Conservation (phyloP, 2,797 vertebrate species). For the Bucorvus abyssinicus region DNA sequence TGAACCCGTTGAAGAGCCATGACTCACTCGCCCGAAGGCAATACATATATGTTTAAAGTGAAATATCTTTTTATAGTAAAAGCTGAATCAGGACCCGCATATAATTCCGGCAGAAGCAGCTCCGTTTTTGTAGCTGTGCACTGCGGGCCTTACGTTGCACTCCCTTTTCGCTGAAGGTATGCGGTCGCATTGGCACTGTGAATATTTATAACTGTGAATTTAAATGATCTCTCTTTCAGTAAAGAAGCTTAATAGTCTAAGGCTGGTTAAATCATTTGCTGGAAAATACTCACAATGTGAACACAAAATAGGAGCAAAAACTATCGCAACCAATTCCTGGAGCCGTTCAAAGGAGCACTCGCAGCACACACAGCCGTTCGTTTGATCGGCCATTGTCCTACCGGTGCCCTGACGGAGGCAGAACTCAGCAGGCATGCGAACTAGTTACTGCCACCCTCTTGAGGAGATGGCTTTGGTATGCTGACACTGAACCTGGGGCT, state of each 20-base stretch:
- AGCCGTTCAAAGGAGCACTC: background rate
- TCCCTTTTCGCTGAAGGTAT: background rate
- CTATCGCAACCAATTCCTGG: background rate
- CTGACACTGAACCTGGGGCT: background rate
- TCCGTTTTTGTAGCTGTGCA: background rate
- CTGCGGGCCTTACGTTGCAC: background rate
- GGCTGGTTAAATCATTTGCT: background rate
- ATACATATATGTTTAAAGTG: fast-evolving
- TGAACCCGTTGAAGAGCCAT: background rate
- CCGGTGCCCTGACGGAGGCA: fast-evolving
- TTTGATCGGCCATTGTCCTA: background rate
- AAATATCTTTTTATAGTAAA: fast-evolving
- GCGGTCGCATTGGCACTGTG: background rate
- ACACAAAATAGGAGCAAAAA: background rate
- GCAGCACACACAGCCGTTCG: fast-evolving
- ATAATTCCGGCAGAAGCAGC: background rate
- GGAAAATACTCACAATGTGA: background rate
- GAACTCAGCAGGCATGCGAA: background rate
- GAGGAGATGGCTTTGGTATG: background rate
- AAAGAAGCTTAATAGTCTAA: background rate
- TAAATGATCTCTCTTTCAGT: background rate
- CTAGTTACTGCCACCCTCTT: background rate
- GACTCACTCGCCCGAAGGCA: background rate
- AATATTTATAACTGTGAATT: background rate
- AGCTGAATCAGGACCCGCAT: fast-evolving